Evolutionary conservation across 2,797 vertebrate species (phyloP).

Genomic region (Phalloptychus januarius): DNA sequence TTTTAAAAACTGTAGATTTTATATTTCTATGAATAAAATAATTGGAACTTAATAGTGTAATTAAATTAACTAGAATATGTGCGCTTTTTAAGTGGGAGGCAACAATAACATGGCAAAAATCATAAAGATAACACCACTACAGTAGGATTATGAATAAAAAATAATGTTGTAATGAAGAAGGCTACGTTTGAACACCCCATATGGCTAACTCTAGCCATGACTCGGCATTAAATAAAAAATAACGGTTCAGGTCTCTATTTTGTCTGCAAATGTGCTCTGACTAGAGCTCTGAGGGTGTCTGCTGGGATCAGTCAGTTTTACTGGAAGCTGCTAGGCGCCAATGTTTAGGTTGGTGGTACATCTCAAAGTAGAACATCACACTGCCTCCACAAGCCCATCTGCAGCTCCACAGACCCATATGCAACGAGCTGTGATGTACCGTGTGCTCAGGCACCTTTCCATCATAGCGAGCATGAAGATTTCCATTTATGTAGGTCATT

Average conservation of each 20-base stretch:
- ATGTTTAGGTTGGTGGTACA: constrained; percentile 7
- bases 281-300: not conserved
- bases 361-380: constrained; percentile 15
- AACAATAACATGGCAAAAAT: not conserved
- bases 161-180: not conserved
- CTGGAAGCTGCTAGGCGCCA: not conserved
- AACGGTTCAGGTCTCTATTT: not conserved
- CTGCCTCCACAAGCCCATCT: constrained; percentile 23
- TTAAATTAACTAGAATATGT: not conserved
- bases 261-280: not conserved
- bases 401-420: constrained; percentile 8
- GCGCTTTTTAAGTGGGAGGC: not conserved
- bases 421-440: constrained; percentile 10
- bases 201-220: not conserved
- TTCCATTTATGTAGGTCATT: not conserved
- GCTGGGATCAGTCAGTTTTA: not conserved
- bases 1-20: not conserved
- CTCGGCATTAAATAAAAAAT: not conserved
- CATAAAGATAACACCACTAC: not conserved
- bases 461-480: not conserved
- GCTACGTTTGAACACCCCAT: not conserved
- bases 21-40: not conserved
- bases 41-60: not conserved
- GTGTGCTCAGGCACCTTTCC: constrained; percentile 13
- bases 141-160: not conserved